These are phyloP conservation scores for Anas platyrhynchos DNA, from an alignment of 2,113 vertebrate species.

Conservation along the genomic window DNA sequence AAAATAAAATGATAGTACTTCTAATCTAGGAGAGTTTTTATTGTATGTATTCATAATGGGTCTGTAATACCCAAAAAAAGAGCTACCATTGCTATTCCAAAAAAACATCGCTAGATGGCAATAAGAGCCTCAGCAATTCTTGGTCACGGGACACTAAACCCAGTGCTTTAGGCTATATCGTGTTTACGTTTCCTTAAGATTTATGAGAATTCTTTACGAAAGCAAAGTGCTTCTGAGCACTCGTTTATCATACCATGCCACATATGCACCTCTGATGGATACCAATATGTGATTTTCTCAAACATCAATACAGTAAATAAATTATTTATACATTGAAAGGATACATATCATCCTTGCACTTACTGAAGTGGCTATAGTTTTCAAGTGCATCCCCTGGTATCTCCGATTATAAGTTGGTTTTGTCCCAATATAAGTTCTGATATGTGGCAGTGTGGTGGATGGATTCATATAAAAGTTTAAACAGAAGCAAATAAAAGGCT, in stretches of 20 bases:
- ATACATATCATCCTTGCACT: not conserved
- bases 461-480: not conserved
- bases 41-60: rapidly evolving
- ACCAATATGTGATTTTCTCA: not conserved
- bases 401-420: not conserved
- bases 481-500: not conserved
- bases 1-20: not conserved
- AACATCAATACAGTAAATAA: not conserved
- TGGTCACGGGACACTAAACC: not conserved
- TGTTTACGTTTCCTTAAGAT: not conserved
- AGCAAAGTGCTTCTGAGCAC: not conserved
- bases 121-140: constrained; percentile 24
- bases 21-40: not conserved
- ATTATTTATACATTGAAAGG: not conserved
- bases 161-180: rapidly evolving
- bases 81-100: not conserved
- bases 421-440: not conserved
- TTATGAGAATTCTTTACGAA: not conserved
- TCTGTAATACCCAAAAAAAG: not conserved
- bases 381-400: not conserved
- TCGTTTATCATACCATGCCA: not conserved
- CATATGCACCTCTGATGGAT: not conserved
- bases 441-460: not conserved
- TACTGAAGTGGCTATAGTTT: not conserved
- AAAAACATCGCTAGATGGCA: constrained; percentile 70